phyloP scores from a whole-genome alignment of 2,888 invertebrate species.

The Iphiclides podalirius region DNA sequence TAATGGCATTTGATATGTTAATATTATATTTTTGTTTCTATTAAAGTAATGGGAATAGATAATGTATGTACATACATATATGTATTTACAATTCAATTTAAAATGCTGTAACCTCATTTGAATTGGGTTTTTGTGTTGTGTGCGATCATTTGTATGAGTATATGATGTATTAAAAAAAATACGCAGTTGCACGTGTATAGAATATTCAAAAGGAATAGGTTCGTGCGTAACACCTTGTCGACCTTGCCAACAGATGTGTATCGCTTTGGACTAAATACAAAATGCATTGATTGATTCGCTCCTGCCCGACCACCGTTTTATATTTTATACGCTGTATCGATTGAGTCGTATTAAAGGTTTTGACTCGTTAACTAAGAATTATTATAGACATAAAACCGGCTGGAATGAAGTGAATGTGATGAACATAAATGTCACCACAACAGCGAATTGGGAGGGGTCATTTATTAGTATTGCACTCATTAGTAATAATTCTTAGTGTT shows the following conservation, averaged over 20 bases:
- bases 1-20: neutral
- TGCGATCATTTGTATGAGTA: no score
- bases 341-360: constrained; percentile 19
- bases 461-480: no score
- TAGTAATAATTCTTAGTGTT: no score
- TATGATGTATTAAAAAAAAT: neutral
- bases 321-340: constrained; percentile 16
- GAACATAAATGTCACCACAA: no score
- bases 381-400: neutral
- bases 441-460: no score
- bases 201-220: constrained; percentile 45
- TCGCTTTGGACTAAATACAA: constrained; percentile 47
- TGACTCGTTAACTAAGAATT: neutral
- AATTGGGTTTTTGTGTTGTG: no score
- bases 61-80: no score
- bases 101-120: no score
- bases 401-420: neutral
- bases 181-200: neutral
- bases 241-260: constrained; percentile 62
- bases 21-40: neutral
- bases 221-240: constrained; percentile 65
- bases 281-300: constrained; percentile 50
- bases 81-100: no score
- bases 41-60: neutral
- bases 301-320: constrained; percentile 31